phyloP scores from a whole-genome alignment of 2,888 invertebrate genomes.

The Xestobium rufovillosum region DNA sequence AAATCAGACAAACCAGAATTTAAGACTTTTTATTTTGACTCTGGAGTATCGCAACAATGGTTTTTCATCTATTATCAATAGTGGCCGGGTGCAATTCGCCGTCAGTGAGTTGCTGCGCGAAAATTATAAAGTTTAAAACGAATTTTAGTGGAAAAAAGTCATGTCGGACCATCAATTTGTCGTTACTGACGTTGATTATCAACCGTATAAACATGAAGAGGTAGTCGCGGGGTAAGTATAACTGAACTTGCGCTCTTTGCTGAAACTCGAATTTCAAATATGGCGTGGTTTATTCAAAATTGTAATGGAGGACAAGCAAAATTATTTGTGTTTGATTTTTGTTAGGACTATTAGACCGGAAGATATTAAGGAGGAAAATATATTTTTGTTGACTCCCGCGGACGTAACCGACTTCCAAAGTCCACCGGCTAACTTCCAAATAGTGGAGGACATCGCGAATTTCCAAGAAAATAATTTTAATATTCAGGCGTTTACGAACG shows the following conservation, averaged over 20 bases:
- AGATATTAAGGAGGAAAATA: constrained; percentile 31
- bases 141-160: constrained; percentile 4
- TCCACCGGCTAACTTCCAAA: constrained; percentile 15
- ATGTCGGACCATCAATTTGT: constrained; percentile 21
- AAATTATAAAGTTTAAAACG: too few relatives aligned
- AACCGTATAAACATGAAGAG: constrained; percentile 10
- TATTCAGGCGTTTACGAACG: constrained; percentile 22
- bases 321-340: constrained; percentile 7
- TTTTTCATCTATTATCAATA: too few relatives aligned
- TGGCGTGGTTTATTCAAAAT: too few relatives aligned
- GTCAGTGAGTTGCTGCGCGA: too few relatives aligned
- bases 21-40: not conserved
- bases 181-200: constrained; percentile 21
- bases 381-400: constrained; percentile 30
- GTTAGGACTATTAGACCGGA: constrained; percentile 29
- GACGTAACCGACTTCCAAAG: constrained; percentile 20
- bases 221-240: constrained; percentile 16
- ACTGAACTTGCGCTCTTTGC: too few relatives aligned
- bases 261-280: too few relatives aligned
- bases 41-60: too few relatives aligned
- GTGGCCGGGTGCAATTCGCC: too few relatives aligned
- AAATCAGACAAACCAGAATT: not conserved
- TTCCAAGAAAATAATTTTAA: constrained; percentile 22
- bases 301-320: too few relatives aligned
- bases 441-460: constrained; percentile 21